phyloP scores from a whole-genome alignment of 2,888 invertebrate genomes.

The Lycaena phlaeas region DNA sequence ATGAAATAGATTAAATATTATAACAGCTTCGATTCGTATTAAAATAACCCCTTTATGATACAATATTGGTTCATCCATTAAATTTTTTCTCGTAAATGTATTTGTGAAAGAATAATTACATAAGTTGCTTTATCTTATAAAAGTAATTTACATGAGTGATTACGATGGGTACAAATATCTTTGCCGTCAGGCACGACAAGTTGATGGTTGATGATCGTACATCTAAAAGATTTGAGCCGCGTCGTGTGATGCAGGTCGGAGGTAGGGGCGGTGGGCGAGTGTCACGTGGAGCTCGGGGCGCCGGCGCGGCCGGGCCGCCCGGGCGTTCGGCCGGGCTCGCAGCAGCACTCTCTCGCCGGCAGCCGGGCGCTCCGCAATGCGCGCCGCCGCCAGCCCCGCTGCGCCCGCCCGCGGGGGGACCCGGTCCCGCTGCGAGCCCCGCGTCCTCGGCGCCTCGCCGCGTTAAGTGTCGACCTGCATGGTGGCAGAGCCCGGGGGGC shows the following conservation, averaged over 20 bases:
- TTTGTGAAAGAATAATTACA: no score
- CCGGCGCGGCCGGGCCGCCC: slow-evolving; percentile 66
- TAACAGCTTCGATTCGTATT: no score
- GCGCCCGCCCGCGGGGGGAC: slow-evolving; percentile 38
- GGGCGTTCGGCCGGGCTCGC: slow-evolving; percentile 47
- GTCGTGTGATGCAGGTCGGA: slow-evolving; percentile 26
- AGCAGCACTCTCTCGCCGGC: slow-evolving; percentile 59
- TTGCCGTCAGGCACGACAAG: slow-evolving; percentile 26
- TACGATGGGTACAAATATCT: not conserved
- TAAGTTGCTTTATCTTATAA: no score
- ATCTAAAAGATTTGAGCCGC: slow-evolving; percentile 54
- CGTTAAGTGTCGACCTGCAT: slow-evolving; percentile 45
- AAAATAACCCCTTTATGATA: no score
- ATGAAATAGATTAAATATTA: no score
- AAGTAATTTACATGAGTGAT: slow-evolving; percentile 3
- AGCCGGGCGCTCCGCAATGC: slow-evolving; percentile 52
- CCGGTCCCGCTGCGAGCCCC: slow-evolving; percentile 33
- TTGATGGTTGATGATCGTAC: slow-evolving; percentile 58
- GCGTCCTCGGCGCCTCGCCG: slow-evolving; percentile 39
- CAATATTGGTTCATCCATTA: not conserved
- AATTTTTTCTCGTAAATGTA: no score
- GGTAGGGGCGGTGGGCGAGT: slow-evolving; percentile 31
- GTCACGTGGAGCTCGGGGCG: slow-evolving; percentile 40
- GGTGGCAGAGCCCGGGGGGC: slow-evolving; percentile 47
- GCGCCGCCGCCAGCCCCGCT: slow-evolving; percentile 37